Base-by-base conservation (phyloP, 2,888 invertebrate genomes). In the Drosophila vallismaia region DNA sequence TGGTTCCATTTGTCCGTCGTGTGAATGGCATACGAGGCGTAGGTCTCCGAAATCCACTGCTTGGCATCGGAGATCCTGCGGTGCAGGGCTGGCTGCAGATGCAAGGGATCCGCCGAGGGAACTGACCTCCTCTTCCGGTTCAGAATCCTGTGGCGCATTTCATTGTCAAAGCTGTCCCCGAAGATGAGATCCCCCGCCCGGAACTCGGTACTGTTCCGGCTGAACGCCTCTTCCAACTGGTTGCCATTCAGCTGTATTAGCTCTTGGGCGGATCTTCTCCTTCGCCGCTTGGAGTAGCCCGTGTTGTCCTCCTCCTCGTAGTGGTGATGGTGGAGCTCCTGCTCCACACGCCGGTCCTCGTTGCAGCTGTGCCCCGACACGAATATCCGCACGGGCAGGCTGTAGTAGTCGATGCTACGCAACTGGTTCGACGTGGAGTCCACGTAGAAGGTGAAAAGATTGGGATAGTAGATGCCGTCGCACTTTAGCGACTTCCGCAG, bases 1-100 rank as follows among this genome's bases (percentile, higher is more conserved):
- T 95, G 95, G 82, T 95, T 94, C 95, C 96, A 96, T 86, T 94
- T 94, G 89, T 95, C 95, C 29, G 94, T 94, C 31, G 95, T 95
- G 60, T 96, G 96, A 92, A 97, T 96, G n/a, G 96, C 95, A 89
- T 96, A 97, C 36, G 96, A 96, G 5, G 96, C 96, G 78, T 96
- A 95, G 0, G 97, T 97, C 91, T 97, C 97, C 12, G 96, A 95
- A 88, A 96, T 95, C 96, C 96, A 96, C 89, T 96, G 95, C 87
- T 95, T 95, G 10, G 96, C 96, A 84, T 96, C 95, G 8, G 95
- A 93, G 72, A 96, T 94, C 89, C 94, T 94, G 10, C 94, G 92
- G 89, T 95, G 94, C 24, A 87, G 40, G 0, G 82, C 77, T 0
- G 86, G 88, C 56, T 82, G 79, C 80, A 94, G 92, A 44, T 93